These are phyloP conservation scores for Macrotis lagotis DNA, from an alignment of 2,113 vertebrate species.

Conservation along the genomic window DNA sequence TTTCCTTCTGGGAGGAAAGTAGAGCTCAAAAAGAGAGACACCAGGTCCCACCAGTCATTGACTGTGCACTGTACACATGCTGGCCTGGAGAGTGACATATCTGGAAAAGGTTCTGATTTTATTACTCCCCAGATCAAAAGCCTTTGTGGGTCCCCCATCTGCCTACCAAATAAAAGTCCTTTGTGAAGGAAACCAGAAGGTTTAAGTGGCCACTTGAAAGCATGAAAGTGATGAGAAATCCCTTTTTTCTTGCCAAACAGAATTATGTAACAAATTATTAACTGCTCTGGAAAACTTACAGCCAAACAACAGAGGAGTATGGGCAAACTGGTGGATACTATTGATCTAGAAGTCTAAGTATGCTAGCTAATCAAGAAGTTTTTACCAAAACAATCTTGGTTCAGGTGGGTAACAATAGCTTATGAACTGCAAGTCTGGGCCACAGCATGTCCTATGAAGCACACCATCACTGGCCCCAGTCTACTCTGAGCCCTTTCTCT, in stretches of 20 bases:
- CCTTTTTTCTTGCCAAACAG: neutral
- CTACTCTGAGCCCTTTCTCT: neutral
- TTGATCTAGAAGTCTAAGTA: neutral
- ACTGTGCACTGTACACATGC: neutral
- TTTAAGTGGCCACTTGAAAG: neutral
- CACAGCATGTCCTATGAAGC: neutral
- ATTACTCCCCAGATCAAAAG: neutral
- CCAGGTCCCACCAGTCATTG: neutral
- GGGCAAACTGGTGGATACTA: neutral
- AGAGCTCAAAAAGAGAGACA: neutral
- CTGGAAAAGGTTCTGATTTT: neutral
- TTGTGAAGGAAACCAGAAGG: neutral
- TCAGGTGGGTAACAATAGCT: no score
- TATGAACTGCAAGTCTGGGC: neutral
- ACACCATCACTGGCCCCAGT: neutral
- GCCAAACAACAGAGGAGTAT: neutral
- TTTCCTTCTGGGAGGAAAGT: neutral
- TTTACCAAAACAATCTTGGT: no score
- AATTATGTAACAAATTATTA: neutral
- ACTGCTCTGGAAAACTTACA: neutral
- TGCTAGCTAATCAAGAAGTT: no score
- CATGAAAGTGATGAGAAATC: neutral
- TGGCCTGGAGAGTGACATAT: neutral
- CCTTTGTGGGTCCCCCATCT: neutral
- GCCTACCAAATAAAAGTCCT: neutral